Evolutionary conservation across 2,113 vertebrate species (phyloP).

Genomic region (Arizona elegans): DNA sequence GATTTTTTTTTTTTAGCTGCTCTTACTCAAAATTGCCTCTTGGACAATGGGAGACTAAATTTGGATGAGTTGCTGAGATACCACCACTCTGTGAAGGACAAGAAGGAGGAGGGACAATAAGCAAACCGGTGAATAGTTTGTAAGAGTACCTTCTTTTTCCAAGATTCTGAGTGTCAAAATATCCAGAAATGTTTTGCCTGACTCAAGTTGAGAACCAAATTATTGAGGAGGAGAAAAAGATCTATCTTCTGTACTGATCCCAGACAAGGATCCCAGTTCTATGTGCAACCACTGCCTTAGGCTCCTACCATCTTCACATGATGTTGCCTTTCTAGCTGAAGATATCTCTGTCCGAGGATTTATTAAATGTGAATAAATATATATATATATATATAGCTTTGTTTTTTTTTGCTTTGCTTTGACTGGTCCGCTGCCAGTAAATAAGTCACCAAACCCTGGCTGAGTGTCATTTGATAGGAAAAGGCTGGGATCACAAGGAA

Average conservation of each 20-base stretch:
- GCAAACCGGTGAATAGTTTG: neutral
- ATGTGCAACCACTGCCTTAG: slow-evolving; percentile 28
- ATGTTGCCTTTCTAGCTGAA: slow-evolving; percentile 61
- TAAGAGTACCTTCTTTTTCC: neutral
- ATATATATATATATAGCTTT: slow-evolving; percentile 40
- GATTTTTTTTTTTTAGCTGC: slow-evolving; percentile 27
- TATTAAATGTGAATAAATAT: slow-evolving; percentile 76
- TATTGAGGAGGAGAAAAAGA: neutral
- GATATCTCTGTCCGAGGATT: slow-evolving; percentile 68
- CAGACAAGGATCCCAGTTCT: slow-evolving; percentile 41
- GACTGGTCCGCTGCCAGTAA: slow-evolving; percentile 75
- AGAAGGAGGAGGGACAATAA: neutral
- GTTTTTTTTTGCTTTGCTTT: slow-evolving; percentile 68
- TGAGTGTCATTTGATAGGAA: slow-evolving; percentile 82
- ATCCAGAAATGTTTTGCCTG: neutral
- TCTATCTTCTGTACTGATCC: neutral
- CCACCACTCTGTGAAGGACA: slow-evolving; percentile 18
- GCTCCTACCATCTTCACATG: neutral
- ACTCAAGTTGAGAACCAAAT: neutral
- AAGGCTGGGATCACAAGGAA: slow-evolving; percentile 78
- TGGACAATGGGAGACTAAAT: neutral
- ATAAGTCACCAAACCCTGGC: slow-evolving; percentile 75
- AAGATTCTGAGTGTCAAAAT: neutral
- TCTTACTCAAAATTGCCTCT: neutral
- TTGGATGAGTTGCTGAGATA: slow-evolving; percentile 20